Percentiles rank a stretch among this genome's conserved stretches.
phyloP scores from a whole-genome alignment of 2,888 invertebrate genomes.

The Craniophora ligustri region DNA sequence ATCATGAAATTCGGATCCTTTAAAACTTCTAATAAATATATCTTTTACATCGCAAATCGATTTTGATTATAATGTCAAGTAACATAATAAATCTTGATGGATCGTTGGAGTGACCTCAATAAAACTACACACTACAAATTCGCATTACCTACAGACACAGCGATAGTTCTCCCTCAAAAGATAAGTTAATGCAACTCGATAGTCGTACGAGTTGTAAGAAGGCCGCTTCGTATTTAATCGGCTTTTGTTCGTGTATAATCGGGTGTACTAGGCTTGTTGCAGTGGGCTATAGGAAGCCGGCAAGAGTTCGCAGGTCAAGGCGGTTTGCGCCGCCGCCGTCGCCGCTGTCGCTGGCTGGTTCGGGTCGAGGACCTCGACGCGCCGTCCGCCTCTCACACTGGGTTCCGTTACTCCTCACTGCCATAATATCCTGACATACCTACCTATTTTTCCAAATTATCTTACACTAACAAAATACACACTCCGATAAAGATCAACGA shows the following conservation, averaged over 20 bases:
- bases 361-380: slow-evolving; percentile 78
- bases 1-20: too few species aligned
- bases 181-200: slow-evolving; percentile 13
- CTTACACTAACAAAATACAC: slow-evolving; percentile 14
- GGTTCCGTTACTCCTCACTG: slow-evolving; percentile 76
- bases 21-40: too few species aligned
- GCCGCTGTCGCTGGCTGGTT: slow-evolving; percentile 56
- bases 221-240: slow-evolving; percentile 44
- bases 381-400: slow-evolving; percentile 70
- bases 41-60: too few species aligned
- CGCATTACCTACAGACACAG: slow-evolving; percentile 3
- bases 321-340: slow-evolving; percentile 65
- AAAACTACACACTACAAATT: slow-evolving; percentile 16
- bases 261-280: slow-evolving; percentile 70
- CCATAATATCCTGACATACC: slow-evolving; percentile 62
- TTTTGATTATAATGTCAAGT: slow-evolving; percentile 21
- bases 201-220: slow-evolving; percentile 21
- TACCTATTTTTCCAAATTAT: slow-evolving; percentile 35
- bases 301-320: slow-evolving; percentile 80
- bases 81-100: slow-evolving; percentile 8
- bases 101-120: slow-evolving; percentile 21
- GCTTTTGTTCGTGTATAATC: slow-evolving; percentile 51
- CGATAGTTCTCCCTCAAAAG: slow-evolving; percentile 10
- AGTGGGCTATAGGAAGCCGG: slow-evolving; percentile 71
- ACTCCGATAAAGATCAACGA: slow-evolving; percentile 29